phyloP scores from a whole-genome alignment of 2,888 invertebrate species.

The Tribolium freemani region DNA sequence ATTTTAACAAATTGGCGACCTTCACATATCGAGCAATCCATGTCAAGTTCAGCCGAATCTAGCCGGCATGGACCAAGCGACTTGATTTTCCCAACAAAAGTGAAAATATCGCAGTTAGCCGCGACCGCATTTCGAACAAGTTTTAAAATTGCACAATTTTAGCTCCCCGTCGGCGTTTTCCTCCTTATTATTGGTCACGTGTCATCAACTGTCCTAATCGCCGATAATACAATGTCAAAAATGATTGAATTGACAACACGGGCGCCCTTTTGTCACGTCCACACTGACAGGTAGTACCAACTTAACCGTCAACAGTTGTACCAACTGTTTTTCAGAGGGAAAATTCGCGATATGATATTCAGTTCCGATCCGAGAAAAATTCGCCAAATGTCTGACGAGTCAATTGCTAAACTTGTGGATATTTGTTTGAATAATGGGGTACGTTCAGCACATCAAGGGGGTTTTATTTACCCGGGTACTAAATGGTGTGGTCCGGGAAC shows the following conservation, averaged over 20 bases:
- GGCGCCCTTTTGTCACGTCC: constrained; percentile 74
- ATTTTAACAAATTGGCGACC: too few species aligned
- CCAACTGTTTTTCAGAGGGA: constrained; percentile 66
- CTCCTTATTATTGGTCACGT: constrained; percentile 12
- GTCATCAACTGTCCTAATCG: constrained; percentile 70
- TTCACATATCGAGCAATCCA: background rate
- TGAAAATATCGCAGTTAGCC: constrained; percentile 25
- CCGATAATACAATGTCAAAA: constrained; percentile 74
- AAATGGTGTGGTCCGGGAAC: constrained; percentile 85
- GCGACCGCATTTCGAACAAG: constrained; percentile 21
- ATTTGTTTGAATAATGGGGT: constrained; percentile 68
- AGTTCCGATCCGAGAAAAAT: constrained; percentile 72
- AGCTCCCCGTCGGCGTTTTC: constrained; percentile 16
- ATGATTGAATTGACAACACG: constrained; percentile 76
- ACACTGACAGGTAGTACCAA: constrained; percentile 71
- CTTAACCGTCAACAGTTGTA: background rate
- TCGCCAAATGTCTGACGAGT: constrained; percentile 74
- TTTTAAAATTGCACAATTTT: constrained; percentile 13
- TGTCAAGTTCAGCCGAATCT: background rate
- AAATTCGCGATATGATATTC: constrained; percentile 74
- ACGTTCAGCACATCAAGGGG: constrained; percentile 62
- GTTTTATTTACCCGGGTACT: constrained; percentile 79
- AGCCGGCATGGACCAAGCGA: background rate
- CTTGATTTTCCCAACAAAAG: background rate
- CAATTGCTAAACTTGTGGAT: constrained; percentile 72